Percentiles rank a stretch among this genome's conserved stretches.
Conservation (phyloP, 2,113 vertebrate species). For the Saccopteryx bilineata region DNA sequence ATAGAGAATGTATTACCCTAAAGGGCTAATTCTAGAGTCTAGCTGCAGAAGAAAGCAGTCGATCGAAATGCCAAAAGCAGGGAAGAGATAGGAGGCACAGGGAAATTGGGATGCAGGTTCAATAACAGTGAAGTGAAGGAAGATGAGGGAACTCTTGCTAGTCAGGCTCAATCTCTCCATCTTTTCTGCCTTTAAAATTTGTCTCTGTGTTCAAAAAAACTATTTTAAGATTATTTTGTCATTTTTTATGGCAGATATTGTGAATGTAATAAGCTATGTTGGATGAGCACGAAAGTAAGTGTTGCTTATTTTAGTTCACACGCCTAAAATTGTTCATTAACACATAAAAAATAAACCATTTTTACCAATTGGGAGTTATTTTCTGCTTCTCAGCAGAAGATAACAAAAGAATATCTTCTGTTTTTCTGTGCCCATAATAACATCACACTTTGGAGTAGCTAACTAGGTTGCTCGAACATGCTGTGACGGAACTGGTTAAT, state of each 20-base stretch:
- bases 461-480: slow-evolving; percentile 72
- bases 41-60: neutral
- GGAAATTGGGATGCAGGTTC: neutral
- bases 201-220: neutral
- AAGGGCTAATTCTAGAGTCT: neutral
- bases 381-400: slow-evolving; percentile 57
- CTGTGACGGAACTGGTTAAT: slow-evolving; percentile 77
- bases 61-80: neutral
- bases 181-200: slow-evolving; percentile 46
- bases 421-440: slow-evolving; percentile 62
- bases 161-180: neutral
- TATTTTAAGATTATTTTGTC: neutral
- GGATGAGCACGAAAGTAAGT: neutral
- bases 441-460: slow-evolving; percentile 56
- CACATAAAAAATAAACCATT: slow-evolving; percentile 36
- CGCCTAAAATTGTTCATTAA: slow-evolving; percentile 60
- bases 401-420: slow-evolving; percentile 70
- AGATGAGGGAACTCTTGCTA: neutral
- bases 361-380: slow-evolving; percentile 36
- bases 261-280: slow-evolving; percentile 44
- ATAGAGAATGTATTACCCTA: neutral
- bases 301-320: slow-evolving; percentile 36
- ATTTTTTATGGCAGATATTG: slow-evolving; percentile 15
- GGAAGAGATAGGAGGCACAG: neutral
- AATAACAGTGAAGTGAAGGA: neutral